Evolutionary conservation across 1,140 invertebrate species (phyloP), one percentile per base, ranked within the genome.

Genomic region (Drosophila kikkawai): DNA sequence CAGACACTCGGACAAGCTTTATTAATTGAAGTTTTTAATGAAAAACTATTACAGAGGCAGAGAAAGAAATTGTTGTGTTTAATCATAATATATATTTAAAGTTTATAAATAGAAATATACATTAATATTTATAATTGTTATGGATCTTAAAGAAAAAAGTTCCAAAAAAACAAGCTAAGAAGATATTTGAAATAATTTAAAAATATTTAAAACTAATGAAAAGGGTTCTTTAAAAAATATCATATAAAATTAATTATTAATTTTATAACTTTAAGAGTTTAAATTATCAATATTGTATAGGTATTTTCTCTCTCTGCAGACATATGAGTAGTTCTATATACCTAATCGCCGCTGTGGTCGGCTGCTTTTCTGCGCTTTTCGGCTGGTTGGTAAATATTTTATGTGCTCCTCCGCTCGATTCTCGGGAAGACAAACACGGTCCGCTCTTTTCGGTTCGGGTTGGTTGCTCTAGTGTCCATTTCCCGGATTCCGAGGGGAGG

Each of bases 361-460:
- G 83, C 50, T 87, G 83, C 57, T 34, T 68, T 74, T 77, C 68
- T 48, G 51, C 59, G 50, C 64, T 59, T 58, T 68, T 67, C 56
- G 48, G 67, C 37, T 66, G 69, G 60, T 82, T 75, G 60, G 66
- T 56, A 76, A 79, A 79, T 77, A 87, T 74, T 76, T 78, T 80
- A 80, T 83, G 80, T 75, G 77, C 65, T 80, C 58, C 64, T 79
- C 71, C 68, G 65, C 65, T 71, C 75, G 56, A 77, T 87, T 87
- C 83, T 69, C 66, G 66, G 66, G 77, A 87, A 87, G 67, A 63
- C 79, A 86, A 82, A 82, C 82, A 79, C 56, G 76, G 42, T 56
- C 47, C 48, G 48, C 41, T 32, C 22, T 53, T 59, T 64, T 41
- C 34, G 48, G 59, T 75, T 76, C 61, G 64, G 83, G 81, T 87